A percentile compares a stretch with the other conserved stretches of the same genome.
phyloP scores from a whole-genome alignment of 2,113 vertebrate species.

The Acanthochromis polyacanthus region DNA sequence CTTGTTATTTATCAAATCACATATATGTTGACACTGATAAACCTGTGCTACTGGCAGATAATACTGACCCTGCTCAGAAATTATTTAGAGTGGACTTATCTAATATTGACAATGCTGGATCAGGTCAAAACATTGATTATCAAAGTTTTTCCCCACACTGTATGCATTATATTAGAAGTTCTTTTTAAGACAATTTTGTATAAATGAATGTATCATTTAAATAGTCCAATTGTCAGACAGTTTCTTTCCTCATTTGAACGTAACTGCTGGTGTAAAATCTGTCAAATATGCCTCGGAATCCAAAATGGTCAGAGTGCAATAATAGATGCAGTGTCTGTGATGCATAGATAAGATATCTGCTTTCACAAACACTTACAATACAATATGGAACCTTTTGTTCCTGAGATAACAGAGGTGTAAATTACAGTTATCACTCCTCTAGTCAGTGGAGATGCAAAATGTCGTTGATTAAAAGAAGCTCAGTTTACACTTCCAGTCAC shows the following conservation, averaged over 20 bases:
- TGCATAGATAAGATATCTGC: too few relatives aligned
- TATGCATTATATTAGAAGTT: neutral
- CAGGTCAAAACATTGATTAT: too few relatives aligned
- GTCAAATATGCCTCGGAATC: neutral
- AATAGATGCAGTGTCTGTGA: neutral
- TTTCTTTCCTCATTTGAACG: neutral
- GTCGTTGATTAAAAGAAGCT: neutral
- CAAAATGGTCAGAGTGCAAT: neutral
- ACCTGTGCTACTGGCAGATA: neutral
- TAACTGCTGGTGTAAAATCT: neutral
- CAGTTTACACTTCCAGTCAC: neutral
- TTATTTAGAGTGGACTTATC: too few relatives aligned
- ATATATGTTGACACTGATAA: neutral
- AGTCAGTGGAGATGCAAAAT: neutral
- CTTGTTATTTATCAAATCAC: neutral
- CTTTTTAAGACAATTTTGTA: too few relatives aligned
- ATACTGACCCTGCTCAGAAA: too few relatives aligned
- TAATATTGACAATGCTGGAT: too few relatives aligned
- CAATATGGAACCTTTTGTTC: neutral
- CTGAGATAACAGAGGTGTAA: constrained; percentile 18
- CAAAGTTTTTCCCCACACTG: neutral
- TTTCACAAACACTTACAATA: neutral
- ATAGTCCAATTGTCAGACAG: too few relatives aligned
- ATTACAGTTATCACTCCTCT: neutral
- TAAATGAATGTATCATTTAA: neutral